Conservation (phyloP, 2,888 invertebrate genomes). For the Steinernema scapterisci region DNA sequence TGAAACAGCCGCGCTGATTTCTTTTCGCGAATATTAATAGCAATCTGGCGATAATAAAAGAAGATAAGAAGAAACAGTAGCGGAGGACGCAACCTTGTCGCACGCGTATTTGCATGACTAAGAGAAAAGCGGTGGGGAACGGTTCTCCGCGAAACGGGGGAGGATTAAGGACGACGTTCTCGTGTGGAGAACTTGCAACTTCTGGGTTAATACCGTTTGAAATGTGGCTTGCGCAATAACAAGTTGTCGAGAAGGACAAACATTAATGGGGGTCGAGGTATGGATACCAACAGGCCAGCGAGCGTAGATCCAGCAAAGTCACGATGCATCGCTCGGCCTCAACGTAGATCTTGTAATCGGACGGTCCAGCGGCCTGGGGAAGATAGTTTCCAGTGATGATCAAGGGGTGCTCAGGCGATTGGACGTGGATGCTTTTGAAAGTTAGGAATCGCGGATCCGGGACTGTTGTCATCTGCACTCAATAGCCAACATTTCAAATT, state of each 20-base stretch:
- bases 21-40: slow-evolving; percentile 1
- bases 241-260: too few species aligned
- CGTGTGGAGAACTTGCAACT: background rate
- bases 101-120: background rate
- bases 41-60: slow-evolving; percentile 3
- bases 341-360: slow-evolving; percentile 80
- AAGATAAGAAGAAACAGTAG: slow-evolving; percentile 15
- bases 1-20: slow-evolving; percentile 3
- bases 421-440: slow-evolving; percentile 74
- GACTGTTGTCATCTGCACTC: slow-evolving; percentile 83
- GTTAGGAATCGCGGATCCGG: slow-evolving; percentile 88
- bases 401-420: slow-evolving; percentile 56
- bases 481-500: slow-evolving; percentile 81
- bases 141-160: background rate
- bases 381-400: slow-evolving; percentile 81
- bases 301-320: slow-evolving; percentile 76
- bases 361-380: slow-evolving; percentile 87
- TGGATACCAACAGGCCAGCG: too few species aligned
- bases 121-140: background rate
- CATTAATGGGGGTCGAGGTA: too few species aligned
- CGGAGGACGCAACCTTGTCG: slow-evolving; percentile 3
- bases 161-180: slow-evolving; percentile 6
- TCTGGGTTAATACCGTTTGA: slow-evolving; percentile 9
- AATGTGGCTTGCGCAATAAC: too few species aligned
- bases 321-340: slow-evolving; percentile 89